Base-by-base conservation (phyloP, 2,888 invertebrate genomes). In the Tortricodes alternella region DNA sequence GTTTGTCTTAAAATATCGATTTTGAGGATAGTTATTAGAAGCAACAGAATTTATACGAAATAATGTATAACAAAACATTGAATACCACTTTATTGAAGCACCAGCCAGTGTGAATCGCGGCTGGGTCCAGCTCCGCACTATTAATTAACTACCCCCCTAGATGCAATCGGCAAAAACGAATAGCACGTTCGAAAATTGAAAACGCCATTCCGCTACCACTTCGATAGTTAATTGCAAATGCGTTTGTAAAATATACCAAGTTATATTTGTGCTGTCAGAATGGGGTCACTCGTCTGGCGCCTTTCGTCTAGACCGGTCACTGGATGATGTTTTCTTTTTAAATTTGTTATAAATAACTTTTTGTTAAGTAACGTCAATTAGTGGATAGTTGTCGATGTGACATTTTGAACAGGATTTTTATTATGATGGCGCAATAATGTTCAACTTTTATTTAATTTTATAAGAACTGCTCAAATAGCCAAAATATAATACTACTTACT, bases 301-400 rank as follows among this genome's bases (percentile, higher is more conserved):
- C 78, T 64, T 59, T 50, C 65, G 76, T 76, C 78, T 76, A 76
- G 77, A 75, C 74, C 41, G 48, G 41, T 48, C 55, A 55, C 48
- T 16, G 34, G 46, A 44, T 52, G 61, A 62, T 67, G 67, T 72
- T 73, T 71, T 70, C 72, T 70, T 74, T 73, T 34, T 23, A 15
- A 13, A 16, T 19, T 34, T 55, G 55, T 55, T 48, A 24, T 43
- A 35, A 52, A 46, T 24, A 23, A 23, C 41, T 48, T 55, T 48
- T 37, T 41, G 39, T 46, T 43, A 23, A 34, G 11, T 16, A 7
- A 23, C 38, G 38, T 32, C 46, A 53, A 46, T 46, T 37, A 38
- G 46, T 18, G 35, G 29, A 35, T 37, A 44, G 15, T 39, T 53
- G 29, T 8, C 8, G 15, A 34, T 13, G 34, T 34, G 32, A 32